These are phyloP conservation scores for Poeciliopsis paucimaculata DNA, from an alignment of 2,797 vertebrate genomes.

Conservation along the genomic window DNA sequence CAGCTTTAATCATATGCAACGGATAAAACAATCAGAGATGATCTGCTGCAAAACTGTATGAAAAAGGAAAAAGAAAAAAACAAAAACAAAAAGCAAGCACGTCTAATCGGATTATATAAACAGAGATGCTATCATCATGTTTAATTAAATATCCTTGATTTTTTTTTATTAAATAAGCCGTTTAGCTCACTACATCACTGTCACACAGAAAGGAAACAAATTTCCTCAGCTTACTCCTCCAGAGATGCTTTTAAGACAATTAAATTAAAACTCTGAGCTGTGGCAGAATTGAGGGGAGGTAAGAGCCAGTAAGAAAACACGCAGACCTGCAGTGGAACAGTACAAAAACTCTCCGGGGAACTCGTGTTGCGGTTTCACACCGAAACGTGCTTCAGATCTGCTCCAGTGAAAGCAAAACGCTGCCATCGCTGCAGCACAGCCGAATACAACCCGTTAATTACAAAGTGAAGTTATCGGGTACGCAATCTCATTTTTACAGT, in stretches of 20 bases:
- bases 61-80: too few relatives aligned
- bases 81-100: not conserved
- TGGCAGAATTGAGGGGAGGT: not conserved
- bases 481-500: not conserved
- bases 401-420: not conserved
- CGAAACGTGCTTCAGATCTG: not conserved
- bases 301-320: not conserved
- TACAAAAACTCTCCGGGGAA: not conserved
- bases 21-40: not conserved
- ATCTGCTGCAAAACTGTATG: not conserved
- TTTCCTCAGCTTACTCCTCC: not conserved
- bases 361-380: not conserved
- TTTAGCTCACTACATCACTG: not conserved
- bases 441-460: not conserved
- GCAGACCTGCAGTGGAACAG: not conserved
- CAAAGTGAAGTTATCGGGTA: not conserved
- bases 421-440: not conserved
- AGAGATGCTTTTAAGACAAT: not conserved
- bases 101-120: constrained; percentile 5
- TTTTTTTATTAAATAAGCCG: not conserved
- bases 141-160: not conserved
- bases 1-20: not conserved
- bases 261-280: not conserved
- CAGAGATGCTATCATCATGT: not conserved
- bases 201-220: not conserved